These are phyloP conservation scores for Ethmia dodecea DNA, from an alignment of 2,888 invertebrate genomes.

Conservation along the genomic window DNA sequence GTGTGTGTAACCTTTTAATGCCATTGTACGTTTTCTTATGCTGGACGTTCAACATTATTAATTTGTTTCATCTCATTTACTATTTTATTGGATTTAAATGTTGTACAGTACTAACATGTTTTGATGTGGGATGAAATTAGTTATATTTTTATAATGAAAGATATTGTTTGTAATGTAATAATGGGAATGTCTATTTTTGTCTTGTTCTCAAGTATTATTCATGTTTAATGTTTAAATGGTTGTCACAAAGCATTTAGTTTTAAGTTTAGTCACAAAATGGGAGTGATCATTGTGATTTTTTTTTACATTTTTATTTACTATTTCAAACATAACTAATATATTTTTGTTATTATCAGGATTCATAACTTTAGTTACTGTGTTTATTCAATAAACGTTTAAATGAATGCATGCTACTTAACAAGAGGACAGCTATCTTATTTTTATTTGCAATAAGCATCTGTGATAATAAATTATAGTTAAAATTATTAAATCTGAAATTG, in stretches of 20 bases:
- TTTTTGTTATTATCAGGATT: too few relatives aligned
- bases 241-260: conserved; percentile 54
- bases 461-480: conserved; percentile 60
- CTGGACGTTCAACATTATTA: conserved; percentile 9
- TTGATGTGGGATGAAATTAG: conserved; percentile 19
- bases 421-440: conserved; percentile 21
- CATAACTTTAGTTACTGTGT: too few relatives aligned
- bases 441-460: conserved; percentile 63
- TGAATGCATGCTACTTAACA: conserved; percentile 11
- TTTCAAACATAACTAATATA: too few relatives aligned
- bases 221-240: conserved; percentile 28
- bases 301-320: too few relatives aligned
- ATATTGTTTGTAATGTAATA: conserved; percentile 10
- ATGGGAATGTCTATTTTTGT: not conserved
- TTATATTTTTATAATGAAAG: conserved; percentile 25
- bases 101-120: conserved; percentile 19
- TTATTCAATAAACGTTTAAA: not conserved
- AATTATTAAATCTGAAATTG: conserved; percentile 30
- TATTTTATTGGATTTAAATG: conserved; percentile 9
- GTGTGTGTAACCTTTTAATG: conserved; percentile 9
- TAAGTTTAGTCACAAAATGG: conserved; percentile 39
- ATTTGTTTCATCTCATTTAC: too few relatives aligned
- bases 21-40: conserved; percentile 17
- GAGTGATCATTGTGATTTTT: conserved; percentile 18
- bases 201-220: conserved; percentile 14